Conservation (phyloP, 2,113 vertebrate genomes). For the Xenotilapia caudafasciata region DNA sequence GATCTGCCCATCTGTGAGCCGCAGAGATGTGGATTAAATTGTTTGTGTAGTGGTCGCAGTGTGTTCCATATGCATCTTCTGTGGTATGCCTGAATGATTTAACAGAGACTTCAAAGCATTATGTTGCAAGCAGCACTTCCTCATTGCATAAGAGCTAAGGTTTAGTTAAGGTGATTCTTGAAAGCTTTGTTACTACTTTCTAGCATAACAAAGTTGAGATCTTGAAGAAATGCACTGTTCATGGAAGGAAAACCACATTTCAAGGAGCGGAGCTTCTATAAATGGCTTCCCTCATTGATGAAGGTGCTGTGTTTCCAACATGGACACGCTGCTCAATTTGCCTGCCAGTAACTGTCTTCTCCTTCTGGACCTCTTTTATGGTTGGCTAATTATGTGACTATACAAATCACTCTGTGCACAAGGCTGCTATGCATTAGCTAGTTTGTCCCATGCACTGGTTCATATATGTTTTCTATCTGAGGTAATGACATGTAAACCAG, state of each 20-base stretch:
- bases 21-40: slow-evolving; percentile 32
- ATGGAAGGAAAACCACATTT: neutral
- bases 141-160: neutral
- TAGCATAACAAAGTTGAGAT: neutral
- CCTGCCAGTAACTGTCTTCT: neutral
- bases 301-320: slow-evolving; percentile 9
- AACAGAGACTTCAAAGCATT: slow-evolving; percentile 9
- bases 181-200: neutral
- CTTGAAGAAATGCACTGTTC: neutral
- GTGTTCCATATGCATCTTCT: neutral
- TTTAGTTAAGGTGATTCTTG: neutral
- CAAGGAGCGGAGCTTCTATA: neutral
- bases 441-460: neutral
- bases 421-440: neutral
- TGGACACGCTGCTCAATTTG: neutral
- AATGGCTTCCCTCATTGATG: slow-evolving; percentile 14
- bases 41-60: slow-evolving; percentile 17
- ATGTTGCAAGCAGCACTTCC: neutral
- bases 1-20: slow-evolving; percentile 27
- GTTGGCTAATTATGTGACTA: neutral
- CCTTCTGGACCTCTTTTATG: neutral
- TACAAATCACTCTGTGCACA: neutral
- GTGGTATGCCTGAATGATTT: slow-evolving; percentile 15
- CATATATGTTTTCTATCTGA: neutral
- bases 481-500: neutral